Base-by-base conservation (phyloP, 2,888 invertebrate genomes). In the Campoplex capitator region DNA sequence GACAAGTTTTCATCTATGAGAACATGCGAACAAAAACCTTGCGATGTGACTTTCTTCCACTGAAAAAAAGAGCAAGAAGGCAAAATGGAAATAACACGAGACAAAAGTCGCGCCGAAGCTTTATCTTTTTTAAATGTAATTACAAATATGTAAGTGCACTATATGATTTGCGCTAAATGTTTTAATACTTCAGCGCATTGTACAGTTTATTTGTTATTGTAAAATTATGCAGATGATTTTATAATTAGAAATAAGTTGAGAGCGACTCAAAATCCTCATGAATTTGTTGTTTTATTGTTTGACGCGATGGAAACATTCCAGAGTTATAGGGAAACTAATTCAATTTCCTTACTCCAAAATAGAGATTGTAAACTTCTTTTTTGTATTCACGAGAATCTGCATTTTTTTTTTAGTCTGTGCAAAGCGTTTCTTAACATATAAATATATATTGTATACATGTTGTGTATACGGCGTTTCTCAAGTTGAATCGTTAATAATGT, bases 161-260 rank as follows among this genome's bases (percentile, higher is more conserved):
- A 74, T 68, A 42, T 56, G 45, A 70, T 79, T 83, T 67, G 54
- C 76, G 68, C 77, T 88, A 89, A 87, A 62, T 83, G 87, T 79
- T 91, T 91, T 88, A 88, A 89, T 90, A 90, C 89, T 84, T 81
- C 2, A 76, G 58, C 48, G 56, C 45, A 75, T 82, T 86, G 86
- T 86, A 88, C 84, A 88, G 23, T 84, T 79, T 80, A 51, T 81
- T 68, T 76, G 75, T 82, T 82, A 79, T 77, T 54, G 56, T 54
- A 38, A 32, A 16, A 62, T 62, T 16, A 54, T 67, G n/a, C 58
- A 71, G 45, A 84, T 76, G 45, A 73, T 87, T 88, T 84, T 73
- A 79, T 85, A 86, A 65, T 78, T 80, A 84, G 65, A 35, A 18
- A 85, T 87, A 85, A 77, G 83, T 83, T 87, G 54, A 23, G 70